Percentiles rank a stretch among this genome's conserved stretches.
phyloP scores from a whole-genome alignment of 2,797 vertebrate genomes.

The Kryptolebias ocellatus region DNA sequence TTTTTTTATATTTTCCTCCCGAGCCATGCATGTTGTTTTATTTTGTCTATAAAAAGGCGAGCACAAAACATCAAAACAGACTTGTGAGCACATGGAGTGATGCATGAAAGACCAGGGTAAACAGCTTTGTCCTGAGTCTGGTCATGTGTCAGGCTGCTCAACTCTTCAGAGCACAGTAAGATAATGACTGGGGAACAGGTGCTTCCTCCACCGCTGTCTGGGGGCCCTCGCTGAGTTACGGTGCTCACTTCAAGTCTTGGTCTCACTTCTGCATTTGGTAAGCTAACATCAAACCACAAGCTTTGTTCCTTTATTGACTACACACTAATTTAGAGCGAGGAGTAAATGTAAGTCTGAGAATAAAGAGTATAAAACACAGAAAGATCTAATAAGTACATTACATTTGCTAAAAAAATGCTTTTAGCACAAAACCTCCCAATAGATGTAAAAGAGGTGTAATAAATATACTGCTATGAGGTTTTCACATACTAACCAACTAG shows the following conservation, averaged over 20 bases:
- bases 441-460: not conserved
- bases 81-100: slow-evolving; percentile 51
- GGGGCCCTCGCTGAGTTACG: slow-evolving; percentile 36
- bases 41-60: slow-evolving; percentile 42
- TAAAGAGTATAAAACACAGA: slow-evolving; percentile 1
- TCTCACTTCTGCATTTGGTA: slow-evolving; percentile 39
- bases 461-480: not conserved
- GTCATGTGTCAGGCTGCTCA: slow-evolving; percentile 63
- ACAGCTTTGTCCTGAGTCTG: slow-evolving; percentile 77
- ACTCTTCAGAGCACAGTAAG: slow-evolving; percentile 48
- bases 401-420: not conserved
- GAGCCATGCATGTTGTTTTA: slow-evolving; percentile 13
- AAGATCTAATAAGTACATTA: not conserved
- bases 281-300: slow-evolving; percentile 25
- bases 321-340: not conserved
- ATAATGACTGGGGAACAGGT: slow-evolving; percentile 77
- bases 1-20: not conserved
- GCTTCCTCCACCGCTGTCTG: slow-evolving; percentile 75
- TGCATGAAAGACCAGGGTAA: slow-evolving; percentile 71
- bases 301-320: slow-evolving; percentile 44
- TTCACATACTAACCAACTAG: not conserved
- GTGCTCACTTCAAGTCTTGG: slow-evolving; percentile 23
- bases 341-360: slow-evolving; percentile 10
- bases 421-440: not conserved
- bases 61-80: slow-evolving; percentile 57